These are phyloP conservation scores for Triops cancriformis DNA, from an alignment of 1,140 invertebrate species.

Conservation along the genomic window DNA sequence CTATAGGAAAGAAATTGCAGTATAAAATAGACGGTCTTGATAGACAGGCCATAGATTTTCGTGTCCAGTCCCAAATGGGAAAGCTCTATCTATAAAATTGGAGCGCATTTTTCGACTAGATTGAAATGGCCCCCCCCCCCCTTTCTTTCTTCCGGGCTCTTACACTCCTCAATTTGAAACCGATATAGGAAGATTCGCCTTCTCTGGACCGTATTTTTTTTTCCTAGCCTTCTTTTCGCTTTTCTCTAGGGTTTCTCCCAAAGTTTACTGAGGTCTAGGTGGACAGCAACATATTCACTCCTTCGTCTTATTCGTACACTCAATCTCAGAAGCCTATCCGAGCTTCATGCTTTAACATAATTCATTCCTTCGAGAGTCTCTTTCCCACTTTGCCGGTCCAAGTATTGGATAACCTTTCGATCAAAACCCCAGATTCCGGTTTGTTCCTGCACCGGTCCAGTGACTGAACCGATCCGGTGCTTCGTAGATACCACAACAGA, in stretches of 20 bases:
- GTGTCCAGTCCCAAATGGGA: slow-evolving; percentile 12
- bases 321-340: not conserved
- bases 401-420: not conserved
- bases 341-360: slow-evolving; percentile 14
- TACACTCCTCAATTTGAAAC: slow-evolving; percentile 14
- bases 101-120: slow-evolving; percentile 13
- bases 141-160: slow-evolving; percentile 1
- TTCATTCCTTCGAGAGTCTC: not conserved
- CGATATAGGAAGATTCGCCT: not conserved
- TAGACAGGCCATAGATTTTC: slow-evolving; percentile 5
- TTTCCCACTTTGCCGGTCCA: not conserved
- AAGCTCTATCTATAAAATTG: slow-evolving; percentile 14
- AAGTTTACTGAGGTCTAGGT: not conserved
- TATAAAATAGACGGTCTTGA: slow-evolving; percentile 4
- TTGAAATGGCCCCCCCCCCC: not conserved
- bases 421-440: not conserved
- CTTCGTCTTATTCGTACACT: not conserved
- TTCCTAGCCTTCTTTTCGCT: not conserved
- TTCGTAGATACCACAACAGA: not conserved
- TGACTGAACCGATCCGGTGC: not conserved
- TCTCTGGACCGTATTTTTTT: not conserved
- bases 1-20: not conserved
- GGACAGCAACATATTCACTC: not conserved
- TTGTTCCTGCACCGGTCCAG: not conserved
- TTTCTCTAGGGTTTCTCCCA: not conserved